Evolutionary conservation across 92 coral and sea anemone species (phyloP).

Genomic region (Palythoa heliodiscus): DNA sequence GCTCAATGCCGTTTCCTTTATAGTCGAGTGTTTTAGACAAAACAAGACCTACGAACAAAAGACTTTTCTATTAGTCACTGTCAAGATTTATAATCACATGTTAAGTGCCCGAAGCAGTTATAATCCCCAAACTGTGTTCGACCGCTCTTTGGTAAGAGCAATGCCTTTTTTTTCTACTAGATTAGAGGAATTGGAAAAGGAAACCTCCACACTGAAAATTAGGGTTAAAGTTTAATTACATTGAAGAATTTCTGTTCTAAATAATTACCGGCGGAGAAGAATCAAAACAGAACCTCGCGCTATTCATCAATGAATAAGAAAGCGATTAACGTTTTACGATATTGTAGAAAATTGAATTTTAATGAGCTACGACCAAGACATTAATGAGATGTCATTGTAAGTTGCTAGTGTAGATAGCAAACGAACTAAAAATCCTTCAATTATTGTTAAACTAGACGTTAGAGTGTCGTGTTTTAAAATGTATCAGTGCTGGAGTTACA

Average conservation of each 20-base stretch:
- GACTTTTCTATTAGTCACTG: not conserved
- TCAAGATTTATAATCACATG: not conserved
- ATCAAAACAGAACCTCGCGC: constrained; percentile 1
- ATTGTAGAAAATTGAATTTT: constrained; percentile 6
- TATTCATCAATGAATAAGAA: not conserved
- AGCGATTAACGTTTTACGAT: not conserved
- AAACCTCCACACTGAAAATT: not conserved
- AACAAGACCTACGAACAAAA: constrained; percentile 27
- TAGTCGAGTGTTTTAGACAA: constrained; percentile 27
- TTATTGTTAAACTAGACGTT: not conserved
- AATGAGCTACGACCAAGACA: not conserved
- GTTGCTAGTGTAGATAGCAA: not conserved
- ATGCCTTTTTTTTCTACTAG: not conserved
- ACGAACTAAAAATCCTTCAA: too few species aligned
- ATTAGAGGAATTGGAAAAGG: not conserved
- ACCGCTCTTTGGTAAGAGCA: not conserved
- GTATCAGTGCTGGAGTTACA: not conserved
- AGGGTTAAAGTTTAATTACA: constrained; percentile 16
- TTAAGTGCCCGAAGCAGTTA: not conserved
- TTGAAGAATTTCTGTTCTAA: not conserved
- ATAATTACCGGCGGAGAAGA: constrained; percentile 10
- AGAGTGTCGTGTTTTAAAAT: not conserved
- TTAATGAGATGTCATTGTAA: constrained; percentile 1
- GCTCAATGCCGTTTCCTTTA: not conserved
- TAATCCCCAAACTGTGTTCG: not conserved